Conservation (phyloP, 2,888 invertebrate genomes). For the Criorhina ranunculi region DNA sequence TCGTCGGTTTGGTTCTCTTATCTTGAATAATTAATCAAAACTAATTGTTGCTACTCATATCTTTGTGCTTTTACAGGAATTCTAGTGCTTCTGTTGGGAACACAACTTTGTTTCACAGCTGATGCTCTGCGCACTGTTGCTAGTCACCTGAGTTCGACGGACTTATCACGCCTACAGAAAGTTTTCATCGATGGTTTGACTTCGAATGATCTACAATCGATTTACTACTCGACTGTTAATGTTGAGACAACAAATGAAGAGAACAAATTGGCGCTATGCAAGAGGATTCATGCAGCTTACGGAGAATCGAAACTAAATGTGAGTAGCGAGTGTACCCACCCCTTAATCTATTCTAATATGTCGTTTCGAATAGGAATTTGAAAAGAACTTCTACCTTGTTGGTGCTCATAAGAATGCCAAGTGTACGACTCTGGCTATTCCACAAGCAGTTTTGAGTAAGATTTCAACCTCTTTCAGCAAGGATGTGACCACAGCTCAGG, state of each 20-base stretch:
- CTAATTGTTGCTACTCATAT: not conserved
- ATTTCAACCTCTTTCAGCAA: constrained; percentile 87
- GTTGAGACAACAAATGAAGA: constrained; percentile 88
- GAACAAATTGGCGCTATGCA: constrained; percentile 85
- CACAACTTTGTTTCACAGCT: constrained; percentile 26
- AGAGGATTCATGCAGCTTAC: constrained; percentile 82
- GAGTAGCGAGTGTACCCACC: constrained; percentile 78
- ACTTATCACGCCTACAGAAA: constrained; percentile 82
- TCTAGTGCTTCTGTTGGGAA: constrained; percentile 57
- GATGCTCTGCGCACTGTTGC: constrained; percentile 80
- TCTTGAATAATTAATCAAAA: not conserved
- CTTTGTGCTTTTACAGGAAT: constrained; percentile 36
- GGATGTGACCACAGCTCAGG: constrained; percentile 88
- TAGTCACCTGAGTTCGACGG: constrained; percentile 81
- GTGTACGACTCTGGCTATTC: constrained; percentile 85
- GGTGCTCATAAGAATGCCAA: constrained; percentile 87
- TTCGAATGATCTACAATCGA: constrained; percentile 87
- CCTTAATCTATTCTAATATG: not conserved
- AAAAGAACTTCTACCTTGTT: constrained; percentile 88
- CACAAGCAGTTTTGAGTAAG: constrained; percentile 85
- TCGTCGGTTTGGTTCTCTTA: not conserved
- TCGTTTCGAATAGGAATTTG: constrained; percentile 82
- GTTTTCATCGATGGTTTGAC: constrained; percentile 84
- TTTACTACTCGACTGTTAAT: constrained; percentile 91
- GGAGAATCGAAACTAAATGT: constrained; percentile 85